phyloP scores from a whole-genome alignment of 2,113 vertebrate species.

The Zeus faber region DNA sequence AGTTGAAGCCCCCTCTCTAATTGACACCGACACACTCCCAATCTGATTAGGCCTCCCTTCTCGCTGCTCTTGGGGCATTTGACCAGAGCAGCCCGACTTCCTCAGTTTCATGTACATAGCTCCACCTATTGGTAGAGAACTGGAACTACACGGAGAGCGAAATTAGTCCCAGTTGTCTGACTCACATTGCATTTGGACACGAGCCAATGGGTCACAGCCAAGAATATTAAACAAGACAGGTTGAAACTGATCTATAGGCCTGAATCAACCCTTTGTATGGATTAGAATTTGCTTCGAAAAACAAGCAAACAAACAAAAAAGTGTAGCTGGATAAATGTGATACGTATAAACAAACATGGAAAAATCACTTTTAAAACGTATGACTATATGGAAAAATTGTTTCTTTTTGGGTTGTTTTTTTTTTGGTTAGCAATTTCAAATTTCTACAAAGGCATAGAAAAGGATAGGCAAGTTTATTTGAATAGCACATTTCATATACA shows the following conservation, averaged over 20 bases:
- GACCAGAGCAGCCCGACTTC: constrained; percentile 32
- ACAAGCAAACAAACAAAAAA: too few relatives aligned
- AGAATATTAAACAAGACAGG: constrained; percentile 27
- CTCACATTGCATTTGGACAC: constrained; percentile 33
- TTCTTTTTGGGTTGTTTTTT: too few relatives aligned
- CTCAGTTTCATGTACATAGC: constrained; percentile 69
- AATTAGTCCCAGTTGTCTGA: constrained; percentile 15
- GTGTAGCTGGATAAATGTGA: too few relatives aligned
- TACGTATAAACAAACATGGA: too few relatives aligned
- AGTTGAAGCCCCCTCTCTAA: constrained; percentile 61
- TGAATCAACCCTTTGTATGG: too few relatives aligned
- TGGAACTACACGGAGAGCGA: constrained; percentile 27
- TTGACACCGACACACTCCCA: constrained; percentile 67
- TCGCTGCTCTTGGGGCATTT: constrained; percentile 54
- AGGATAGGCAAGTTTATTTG: too few relatives aligned
- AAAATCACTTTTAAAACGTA: too few relatives aligned
- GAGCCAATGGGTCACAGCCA: constrained; percentile 32
- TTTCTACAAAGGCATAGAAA: too few relatives aligned
- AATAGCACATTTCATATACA: too few relatives aligned
- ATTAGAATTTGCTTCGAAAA: too few relatives aligned
- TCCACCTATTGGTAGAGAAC: constrained; percentile 63
- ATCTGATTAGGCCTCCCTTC: constrained; percentile 68
- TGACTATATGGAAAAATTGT: too few relatives aligned
- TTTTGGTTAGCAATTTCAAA: too few relatives aligned
- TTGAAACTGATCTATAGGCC: constrained; percentile 21